These are phyloP conservation scores for Dolichopus griseipennis DNA, from an alignment of 2,888 invertebrate species.

Conservation along the genomic window DNA sequence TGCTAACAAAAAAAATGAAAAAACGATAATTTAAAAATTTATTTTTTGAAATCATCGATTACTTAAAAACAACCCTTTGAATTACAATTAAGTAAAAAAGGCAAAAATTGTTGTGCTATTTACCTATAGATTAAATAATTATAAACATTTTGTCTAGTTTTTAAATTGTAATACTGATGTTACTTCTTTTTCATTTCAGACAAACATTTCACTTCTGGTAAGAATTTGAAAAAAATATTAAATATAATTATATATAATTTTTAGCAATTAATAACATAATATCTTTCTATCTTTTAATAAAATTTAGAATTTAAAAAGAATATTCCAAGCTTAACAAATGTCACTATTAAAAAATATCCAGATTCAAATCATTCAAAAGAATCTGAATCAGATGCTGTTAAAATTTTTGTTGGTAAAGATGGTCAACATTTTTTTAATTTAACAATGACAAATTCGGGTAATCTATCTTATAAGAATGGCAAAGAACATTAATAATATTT, in stretches of 20 bases:
- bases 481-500: constrained; percentile 11
- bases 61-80: too few relatives aligned
- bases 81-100: too few relatives aligned
- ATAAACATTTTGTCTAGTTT: too few relatives aligned
- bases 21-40: too few relatives aligned
- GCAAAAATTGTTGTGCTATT: too few relatives aligned
- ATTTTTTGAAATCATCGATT: too few relatives aligned
- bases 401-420: constrained; percentile 59
- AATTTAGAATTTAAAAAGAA: neutral
- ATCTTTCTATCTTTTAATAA: too few relatives aligned
- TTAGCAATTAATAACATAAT: too few relatives aligned
- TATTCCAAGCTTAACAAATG: neutral
- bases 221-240: neutral
- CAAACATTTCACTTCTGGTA: neutral
- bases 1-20: too few relatives aligned
- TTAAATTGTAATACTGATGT: too few relatives aligned
- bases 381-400: constrained; percentile 44
- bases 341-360: constrained; percentile 29
- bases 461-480: neutral
- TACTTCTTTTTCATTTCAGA: neutral
- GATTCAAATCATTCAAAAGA: constrained; percentile 25
- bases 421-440: constrained; percentile 57
- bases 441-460: constrained; percentile 42
- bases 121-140: too few relatives aligned
- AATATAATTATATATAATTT: too few relatives aligned